Percentiles rank a stretch among this genome's conserved stretches.
phyloP scores from a whole-genome alignment of 1,140 invertebrate species.

The Micrasema longulum region DNA sequence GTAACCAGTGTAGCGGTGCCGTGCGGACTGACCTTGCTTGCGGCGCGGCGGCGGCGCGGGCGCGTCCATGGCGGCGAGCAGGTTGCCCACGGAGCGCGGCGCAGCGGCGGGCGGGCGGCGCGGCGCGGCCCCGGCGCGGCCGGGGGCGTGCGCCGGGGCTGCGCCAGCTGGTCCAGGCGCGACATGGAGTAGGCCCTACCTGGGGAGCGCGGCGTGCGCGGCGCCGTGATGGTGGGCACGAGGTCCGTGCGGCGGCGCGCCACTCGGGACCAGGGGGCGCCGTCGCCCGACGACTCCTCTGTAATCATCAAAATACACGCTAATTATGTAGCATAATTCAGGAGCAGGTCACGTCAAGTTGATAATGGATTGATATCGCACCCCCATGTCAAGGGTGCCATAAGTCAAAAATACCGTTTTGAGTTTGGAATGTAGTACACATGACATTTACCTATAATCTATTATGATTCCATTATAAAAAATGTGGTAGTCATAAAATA shows the following conservation, averaged over 20 bases:
- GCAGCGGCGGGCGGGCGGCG: conserved; percentile 47
- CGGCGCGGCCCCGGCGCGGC: conserved; percentile 14
- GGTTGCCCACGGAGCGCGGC: conserved; percentile 42
- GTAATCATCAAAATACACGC: no score
- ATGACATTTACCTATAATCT: no score
- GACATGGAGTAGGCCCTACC: conserved; percentile 94
- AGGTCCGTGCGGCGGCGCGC: conserved; percentile 89
- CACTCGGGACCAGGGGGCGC: conserved; percentile 75
- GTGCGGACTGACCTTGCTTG: conserved; percentile 13
- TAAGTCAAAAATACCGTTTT: no score
- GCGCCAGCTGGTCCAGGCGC: conserved; percentile 85
- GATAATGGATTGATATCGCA: no score
- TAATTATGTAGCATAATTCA: no score
- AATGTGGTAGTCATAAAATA: no score
- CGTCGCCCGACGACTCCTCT: conserved; percentile 68
- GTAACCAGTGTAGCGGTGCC: conserved; percentile 7
- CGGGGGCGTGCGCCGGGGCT: conserved; percentile 69
- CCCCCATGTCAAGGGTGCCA: no score
- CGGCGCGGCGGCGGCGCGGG: conserved; percentile 45
- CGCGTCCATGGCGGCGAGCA: conserved; percentile 41
- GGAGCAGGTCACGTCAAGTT: no score
- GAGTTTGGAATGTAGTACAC: no score
- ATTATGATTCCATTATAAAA: no score
- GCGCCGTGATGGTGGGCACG: conserved; percentile 87
- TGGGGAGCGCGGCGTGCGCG: conserved; percentile 75